Evolutionary conservation across 2,888 invertebrate species (phyloP).

Genomic region (Oeneis ivallda): DNA sequence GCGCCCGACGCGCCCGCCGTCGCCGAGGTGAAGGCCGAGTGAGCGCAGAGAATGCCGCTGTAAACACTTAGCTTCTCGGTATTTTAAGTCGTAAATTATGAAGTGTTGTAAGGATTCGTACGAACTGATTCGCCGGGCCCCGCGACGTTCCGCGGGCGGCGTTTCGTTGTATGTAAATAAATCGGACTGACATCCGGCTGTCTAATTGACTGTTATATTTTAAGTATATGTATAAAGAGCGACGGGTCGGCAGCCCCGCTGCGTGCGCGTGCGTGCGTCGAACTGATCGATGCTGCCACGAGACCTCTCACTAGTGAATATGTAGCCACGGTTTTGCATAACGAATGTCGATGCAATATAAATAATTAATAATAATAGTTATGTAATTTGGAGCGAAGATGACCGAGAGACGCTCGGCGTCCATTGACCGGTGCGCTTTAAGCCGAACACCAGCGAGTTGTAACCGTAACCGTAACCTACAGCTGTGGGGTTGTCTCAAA

Average conservation of each 20-base stretch:
- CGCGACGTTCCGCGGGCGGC: constrained; percentile 47
- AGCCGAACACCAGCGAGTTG: too few species aligned
- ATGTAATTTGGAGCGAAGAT: constrained; percentile 72
- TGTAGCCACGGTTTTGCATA: constrained; percentile 74
- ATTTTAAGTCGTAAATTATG: constrained; percentile 78
- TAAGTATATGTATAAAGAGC: constrained; percentile 72
- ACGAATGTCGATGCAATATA: constrained; percentile 75
- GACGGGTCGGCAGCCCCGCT: constrained; percentile 64
- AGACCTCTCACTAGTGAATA: constrained; percentile 80
- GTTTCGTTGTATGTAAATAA: constrained; percentile 73
- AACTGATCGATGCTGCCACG: constrained; percentile 69
- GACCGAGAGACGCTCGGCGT: constrained; percentile 55
- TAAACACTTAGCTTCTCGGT: constrained; percentile 67
- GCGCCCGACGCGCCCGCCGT: constrained; percentile 55
- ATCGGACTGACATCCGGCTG: constrained; percentile 70
- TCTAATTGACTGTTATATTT: constrained; percentile 75
- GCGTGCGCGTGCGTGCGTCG: constrained; percentile 51
- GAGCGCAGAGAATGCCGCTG: constrained; percentile 39
- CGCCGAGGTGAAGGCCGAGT: constrained; percentile 61
- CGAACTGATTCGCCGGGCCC: constrained; percentile 52
- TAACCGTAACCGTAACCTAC: too few species aligned
- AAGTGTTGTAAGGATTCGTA: constrained; percentile 61
- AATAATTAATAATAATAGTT: constrained; percentile 59
- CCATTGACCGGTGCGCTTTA: constrained; percentile 58
- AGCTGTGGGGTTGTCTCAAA: too few species aligned